Conservation (phyloP, 2,797 vertebrate genomes). For the Eremophila alpestris region DNA sequence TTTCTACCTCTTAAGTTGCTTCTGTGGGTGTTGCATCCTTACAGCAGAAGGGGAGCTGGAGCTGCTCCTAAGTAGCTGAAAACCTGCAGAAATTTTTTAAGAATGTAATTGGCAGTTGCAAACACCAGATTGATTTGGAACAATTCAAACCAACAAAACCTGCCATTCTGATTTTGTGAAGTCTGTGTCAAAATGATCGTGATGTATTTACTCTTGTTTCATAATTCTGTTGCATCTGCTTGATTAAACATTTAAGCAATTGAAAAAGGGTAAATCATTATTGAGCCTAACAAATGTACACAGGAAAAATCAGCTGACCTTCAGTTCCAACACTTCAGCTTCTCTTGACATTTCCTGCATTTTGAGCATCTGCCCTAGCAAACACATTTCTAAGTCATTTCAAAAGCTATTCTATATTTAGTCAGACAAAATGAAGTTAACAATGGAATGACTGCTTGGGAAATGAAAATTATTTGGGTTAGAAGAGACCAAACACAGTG, state of each 20-base stretch:
- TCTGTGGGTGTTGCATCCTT: not conserved
- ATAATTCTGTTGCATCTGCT: not conserved
- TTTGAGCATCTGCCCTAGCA: not conserved
- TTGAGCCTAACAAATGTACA: not conserved
- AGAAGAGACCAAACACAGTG: not conserved
- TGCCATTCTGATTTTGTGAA: not conserved
- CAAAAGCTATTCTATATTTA: constrained; percentile 19
- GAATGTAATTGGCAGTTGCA: not conserved
- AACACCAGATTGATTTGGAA: not conserved
- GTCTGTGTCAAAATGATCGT: not conserved
- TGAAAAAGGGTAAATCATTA: constrained; percentile 15
- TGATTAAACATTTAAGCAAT: constrained; percentile 18
- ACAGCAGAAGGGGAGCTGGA: not conserved
- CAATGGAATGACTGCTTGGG: not conserved
- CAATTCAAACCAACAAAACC: not conserved
- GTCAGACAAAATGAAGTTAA: constrained; percentile 23
- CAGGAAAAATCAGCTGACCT: constrained; percentile 32
- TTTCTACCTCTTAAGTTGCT: not conserved
- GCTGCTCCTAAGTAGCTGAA: not conserved
- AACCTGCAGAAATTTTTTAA: not conserved
- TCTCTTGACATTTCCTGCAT: constrained; percentile 53
- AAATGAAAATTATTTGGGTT: not conserved
- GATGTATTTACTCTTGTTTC: constrained; percentile 22
- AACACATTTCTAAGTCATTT: constrained; percentile 22
- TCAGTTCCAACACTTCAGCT: not conserved